Conservation (phyloP, 2,888 invertebrate species). For the Venustoraphidia nigricollis region DNA sequence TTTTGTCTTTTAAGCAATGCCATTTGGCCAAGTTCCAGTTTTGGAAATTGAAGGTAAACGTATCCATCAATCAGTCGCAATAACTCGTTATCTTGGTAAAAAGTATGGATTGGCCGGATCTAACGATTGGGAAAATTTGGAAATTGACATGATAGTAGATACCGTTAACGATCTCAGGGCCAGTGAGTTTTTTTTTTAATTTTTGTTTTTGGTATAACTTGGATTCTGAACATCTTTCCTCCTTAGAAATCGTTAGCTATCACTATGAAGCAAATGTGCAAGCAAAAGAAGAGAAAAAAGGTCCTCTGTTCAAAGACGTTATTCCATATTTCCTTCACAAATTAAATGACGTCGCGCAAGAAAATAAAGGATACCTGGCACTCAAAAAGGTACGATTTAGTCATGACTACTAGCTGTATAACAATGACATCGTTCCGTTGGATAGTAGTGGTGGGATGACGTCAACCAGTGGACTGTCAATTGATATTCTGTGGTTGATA, state of each 20-base stretch:
- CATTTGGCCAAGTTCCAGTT: constrained; percentile 47
- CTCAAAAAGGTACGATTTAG: constrained; percentile 26
- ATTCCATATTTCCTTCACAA: constrained; percentile 41
- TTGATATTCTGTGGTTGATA: no score
- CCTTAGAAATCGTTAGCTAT: constrained; percentile 34
- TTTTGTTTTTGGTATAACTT: constrained; percentile 10
- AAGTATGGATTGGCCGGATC: constrained; percentile 40
- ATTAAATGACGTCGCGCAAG: constrained; percentile 37
- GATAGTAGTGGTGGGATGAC: no score
- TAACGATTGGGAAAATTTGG: constrained; percentile 38
- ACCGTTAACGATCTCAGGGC: constrained; percentile 40
- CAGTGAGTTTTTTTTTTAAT: constrained; percentile 28
- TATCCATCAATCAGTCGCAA: constrained; percentile 41
- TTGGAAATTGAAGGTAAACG: constrained; percentile 45
- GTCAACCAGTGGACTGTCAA: no score
- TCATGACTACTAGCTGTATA: no score
- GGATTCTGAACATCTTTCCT: constrained; percentile 10
- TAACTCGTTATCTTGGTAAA: constrained; percentile 44
- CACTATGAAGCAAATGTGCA: constrained; percentile 36
- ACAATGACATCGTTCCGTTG: no score
- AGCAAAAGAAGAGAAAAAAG: constrained; percentile 32
- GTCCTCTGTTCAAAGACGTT: constrained; percentile 30
- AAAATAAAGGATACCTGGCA: constrained; percentile 42
- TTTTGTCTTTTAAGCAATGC: constrained; percentile 29
- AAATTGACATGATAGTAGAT: constrained; percentile 45